Base-by-base conservation (phyloP, 2,113 vertebrate species). In the Clarias batrachus region DNA sequence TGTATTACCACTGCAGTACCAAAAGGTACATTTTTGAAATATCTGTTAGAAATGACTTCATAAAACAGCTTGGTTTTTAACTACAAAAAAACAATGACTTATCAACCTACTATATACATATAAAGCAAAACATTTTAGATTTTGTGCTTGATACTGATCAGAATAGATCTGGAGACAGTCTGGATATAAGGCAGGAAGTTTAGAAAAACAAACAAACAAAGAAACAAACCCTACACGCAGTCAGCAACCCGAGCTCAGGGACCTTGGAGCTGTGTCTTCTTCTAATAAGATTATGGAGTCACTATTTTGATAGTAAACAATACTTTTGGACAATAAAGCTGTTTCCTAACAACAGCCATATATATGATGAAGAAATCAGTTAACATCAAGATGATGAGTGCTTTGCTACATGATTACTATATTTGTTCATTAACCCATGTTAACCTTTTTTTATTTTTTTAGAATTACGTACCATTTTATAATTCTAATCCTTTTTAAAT, bases 331-430 rank as follows among this genome's bases (percentile, higher is more conserved):
- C 7, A 56, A 27, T 16, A 78, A 57, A 60, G 56, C 77, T 80
- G 27, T 60, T 80, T 80, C n/a, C 25, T 17, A 17, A 57, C 33
- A 37, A 37, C 33, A 3, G n/a, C 41, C 41, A 41, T 41, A 41
- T 6, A 59, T 52, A 79, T 57, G 7, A 59, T 56, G 27, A 27
- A 30, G n/a, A 59, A 79, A 79, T 57, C 77, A 30, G 7, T 79
- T 79, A 33, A 62, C 78, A 62, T 81, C 13, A 25, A 81, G 62
- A 62, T 25, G 5, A 80, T 79, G 56, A 80, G 17, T 60, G 78
- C 23, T 56, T 7, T 77, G 27, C 21, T 80, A 30, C 17, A 14
- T 62, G 19, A 80, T 60, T 17, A 13, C 7, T 30, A 60, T 80
- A 62, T 60, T 23, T 60, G 9, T 23, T 60, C 56, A 57, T 80